Evolutionary conservation across 53 echinoderm and acorn worm species (phyloP), one percentile per base, ranked within the genome.

Genomic region (Holothuria scabra): DNA sequence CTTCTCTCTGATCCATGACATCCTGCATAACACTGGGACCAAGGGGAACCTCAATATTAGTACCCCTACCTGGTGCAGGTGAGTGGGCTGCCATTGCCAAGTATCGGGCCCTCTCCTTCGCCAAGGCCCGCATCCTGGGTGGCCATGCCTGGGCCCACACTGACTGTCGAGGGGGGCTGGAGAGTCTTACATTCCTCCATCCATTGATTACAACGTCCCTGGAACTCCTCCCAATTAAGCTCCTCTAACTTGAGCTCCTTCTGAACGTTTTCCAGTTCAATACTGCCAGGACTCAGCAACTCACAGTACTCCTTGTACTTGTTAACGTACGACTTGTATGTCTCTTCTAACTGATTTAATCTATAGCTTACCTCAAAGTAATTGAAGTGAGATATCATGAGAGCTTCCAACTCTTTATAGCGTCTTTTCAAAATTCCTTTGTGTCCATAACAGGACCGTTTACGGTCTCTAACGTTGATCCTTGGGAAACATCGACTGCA

Each of bases 391-490:
- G 28, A 20, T 20, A 68, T 19, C 26, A 68, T 28, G 8, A 75
- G 48, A 20, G 41, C 19, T 44, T 75, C 76, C 21, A 75, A n/a
- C 76, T 75, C 76, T 26, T 49, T 75, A 46, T 75, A 46, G 37
- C 48, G 34, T 46, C 48, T 75, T 26, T 34, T 41, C 24, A 75
- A 46, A 5, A 35, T 75, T 35, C 76, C 76, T 75, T 35, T 21
- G 48, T 75, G 28, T n/a, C 76, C 76, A 24, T 44, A 24, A 26
- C 76, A 75, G 14, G 76, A 75, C 21, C 52, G 76, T 61, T 61
- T 61, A 61, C 44, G 44, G 44, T 44, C 44, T 44, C 44, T 44
- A 44, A 44, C 44, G 44, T 44, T 44, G 44, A 44, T 10, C 44
- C 44, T 44, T 44, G 44, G 44, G 44, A 44, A 44, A 44, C 44